phyloP scores from a whole-genome alignment of 2,113 vertebrate genomes.

The Pandion haliaetus region DNA sequence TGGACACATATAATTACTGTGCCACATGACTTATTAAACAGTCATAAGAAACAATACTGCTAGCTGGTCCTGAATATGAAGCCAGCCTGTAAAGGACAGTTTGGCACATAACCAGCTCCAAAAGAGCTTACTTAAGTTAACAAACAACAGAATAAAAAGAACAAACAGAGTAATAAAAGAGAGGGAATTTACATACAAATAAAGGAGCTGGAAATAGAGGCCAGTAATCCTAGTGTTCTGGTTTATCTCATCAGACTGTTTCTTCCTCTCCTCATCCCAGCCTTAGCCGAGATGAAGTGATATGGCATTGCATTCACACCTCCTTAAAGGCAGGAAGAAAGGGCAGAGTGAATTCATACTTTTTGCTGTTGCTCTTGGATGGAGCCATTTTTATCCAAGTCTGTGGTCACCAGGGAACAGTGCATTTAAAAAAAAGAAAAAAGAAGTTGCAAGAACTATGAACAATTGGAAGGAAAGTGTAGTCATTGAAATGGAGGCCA shows the following conservation, averaged over 20 bases:
- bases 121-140: neutral
- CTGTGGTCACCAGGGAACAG: neutral
- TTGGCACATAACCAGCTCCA: neutral
- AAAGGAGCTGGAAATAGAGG: neutral
- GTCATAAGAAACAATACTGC: neutral
- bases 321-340: neutral
- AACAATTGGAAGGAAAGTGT: neutral
- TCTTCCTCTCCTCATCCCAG: neutral
- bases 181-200: neutral
- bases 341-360: neutral
- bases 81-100: neutral
- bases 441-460: neutral
- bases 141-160: neutral
- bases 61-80: neutral
- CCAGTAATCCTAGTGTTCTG: neutral
- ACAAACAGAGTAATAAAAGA: neutral
- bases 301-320: neutral
- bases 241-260: neutral
- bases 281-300: neutral
- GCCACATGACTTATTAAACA: neutral
- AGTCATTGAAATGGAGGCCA: neutral
- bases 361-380: neutral
- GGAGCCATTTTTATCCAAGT: neutral
- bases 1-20: neutral
- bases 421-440: neutral